These are phyloP conservation scores for Laticauda laticaudata DNA, from an alignment of 2,113 vertebrate genomes.

Conservation along the genomic window DNA sequence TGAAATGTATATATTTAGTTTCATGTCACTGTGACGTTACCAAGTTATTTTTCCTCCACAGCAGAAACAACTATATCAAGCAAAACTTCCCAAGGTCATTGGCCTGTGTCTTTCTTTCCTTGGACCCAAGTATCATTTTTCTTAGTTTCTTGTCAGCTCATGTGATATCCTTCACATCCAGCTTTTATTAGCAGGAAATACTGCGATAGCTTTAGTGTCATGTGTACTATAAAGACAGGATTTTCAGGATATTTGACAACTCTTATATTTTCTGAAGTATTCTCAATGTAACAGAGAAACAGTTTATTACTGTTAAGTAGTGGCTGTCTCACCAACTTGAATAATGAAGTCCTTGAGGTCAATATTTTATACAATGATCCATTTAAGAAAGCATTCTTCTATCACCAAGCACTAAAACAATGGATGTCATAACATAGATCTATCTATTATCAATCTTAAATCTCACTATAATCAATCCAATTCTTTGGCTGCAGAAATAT, in stretches of 20 bases:
- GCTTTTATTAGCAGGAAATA: constrained; percentile 86
- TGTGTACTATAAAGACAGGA: constrained; percentile 81
- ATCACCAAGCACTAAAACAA: constrained; percentile 84
- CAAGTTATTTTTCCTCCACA: constrained; percentile 28
- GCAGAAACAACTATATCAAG: constrained; percentile 51
- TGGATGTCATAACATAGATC: constrained; percentile 87
- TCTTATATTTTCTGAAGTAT: constrained; percentile 76
- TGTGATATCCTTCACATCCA: constrained; percentile 78
- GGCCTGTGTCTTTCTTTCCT: constrained; percentile 68
- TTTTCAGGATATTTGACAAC: constrained; percentile 80
- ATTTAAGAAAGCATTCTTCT: constrained; percentile 87
- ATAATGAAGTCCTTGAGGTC: constrained; percentile 90
- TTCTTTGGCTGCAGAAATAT: constrained; percentile 74
- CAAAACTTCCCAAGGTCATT: constrained; percentile 78
- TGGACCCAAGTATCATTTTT: constrained; percentile 80
- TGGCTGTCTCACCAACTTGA: constrained; percentile 81
- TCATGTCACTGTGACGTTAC: constrained; percentile 44
- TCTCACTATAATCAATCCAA: constrained; percentile 85
- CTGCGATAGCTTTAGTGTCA: constrained; percentile 77
- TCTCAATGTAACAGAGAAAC: constrained; percentile 80
- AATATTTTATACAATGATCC: constrained; percentile 94
- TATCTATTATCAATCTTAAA: constrained; percentile 86
- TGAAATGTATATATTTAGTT: constrained; percentile 41
- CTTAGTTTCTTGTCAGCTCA: constrained; percentile 78
- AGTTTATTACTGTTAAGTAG: constrained; percentile 88